Base-by-base conservation (phyloP, 2,888 invertebrate species). In the Morpho achilles region DNA sequence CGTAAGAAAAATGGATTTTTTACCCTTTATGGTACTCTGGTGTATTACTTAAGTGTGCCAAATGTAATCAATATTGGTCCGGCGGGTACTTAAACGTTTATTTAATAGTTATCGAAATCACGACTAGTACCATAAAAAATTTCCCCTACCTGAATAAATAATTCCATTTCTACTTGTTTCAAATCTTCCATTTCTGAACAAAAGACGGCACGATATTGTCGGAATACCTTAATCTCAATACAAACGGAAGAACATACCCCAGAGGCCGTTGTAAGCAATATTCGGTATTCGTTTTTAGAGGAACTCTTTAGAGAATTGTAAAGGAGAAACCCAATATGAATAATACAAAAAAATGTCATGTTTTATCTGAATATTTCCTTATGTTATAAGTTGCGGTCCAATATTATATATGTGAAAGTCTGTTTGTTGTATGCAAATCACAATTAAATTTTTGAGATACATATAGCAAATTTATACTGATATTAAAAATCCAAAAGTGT, bases 281-380 rank as follows among this genome's bases (percentile, higher is more conserved):
- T 62, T 58, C 62, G 58, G 49, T 60, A 60, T 62, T 49, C 60
- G 50, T 58, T 60, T 55, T 56, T 53, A 53, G 55, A 50, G 23
- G 16, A 46, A 53, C 52, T 50, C 62, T 53, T 58, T 9, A 32
- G 53, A 60, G 60, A 50, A 55, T 58, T 58, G 57, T 54, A 53
- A 42, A 23, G 54, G 51, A 45, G 58, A 57, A 59, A 56, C 50
- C 54, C 50, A 57, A 56, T 59, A 62, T 53, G 46, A 53, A 53
- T 53, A 53, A 46, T 47, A 46, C 53, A 47, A 41, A 45, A 40
- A 53, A 53, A 53, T 46, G 46, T 41, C 53, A 53, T 40, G 53
- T 43, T 53, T 46, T 53, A 45, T 40, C 40, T 53, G 46, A n/a
- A 45, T 44, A 41, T 41, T 2, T 53, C 47, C 41, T 47, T 47